Evolutionary conservation across 2,888 invertebrate genomes (phyloP).

Genomic region (Cactoblastis cactorum): DNA sequence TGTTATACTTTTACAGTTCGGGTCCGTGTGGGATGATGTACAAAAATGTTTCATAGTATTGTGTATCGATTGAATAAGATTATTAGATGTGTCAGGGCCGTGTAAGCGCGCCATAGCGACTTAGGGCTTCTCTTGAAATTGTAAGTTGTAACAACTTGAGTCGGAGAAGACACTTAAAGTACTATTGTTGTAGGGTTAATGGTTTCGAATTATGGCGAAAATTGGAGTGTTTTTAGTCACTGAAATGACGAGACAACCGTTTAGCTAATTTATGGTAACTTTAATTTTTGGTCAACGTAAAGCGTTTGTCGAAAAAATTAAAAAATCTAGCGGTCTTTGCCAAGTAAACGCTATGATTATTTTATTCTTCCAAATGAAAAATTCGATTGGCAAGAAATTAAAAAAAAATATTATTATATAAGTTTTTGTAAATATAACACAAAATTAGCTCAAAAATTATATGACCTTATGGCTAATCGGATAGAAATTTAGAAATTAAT

Average conservation of each 20-base stretch:
- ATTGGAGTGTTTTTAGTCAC: slow-evolving; percentile 33
- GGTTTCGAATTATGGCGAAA: slow-evolving; percentile 35
- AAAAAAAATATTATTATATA: background rate
- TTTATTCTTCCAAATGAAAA: background rate
- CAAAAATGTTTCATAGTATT: slow-evolving; percentile 73
- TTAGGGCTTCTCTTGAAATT: slow-evolving; percentile 62
- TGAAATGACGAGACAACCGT: slow-evolving; percentile 27
- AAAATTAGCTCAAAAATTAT: slow-evolving; percentile 9
- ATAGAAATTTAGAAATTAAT: slow-evolving; percentile 4
- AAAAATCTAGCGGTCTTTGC: background rate
- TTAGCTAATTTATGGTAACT: slow-evolving; percentile 2
- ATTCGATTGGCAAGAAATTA: slow-evolving; percentile 3
- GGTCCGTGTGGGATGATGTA: slow-evolving; percentile 58
- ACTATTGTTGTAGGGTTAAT: slow-evolving; percentile 69
- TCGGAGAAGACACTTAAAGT: slow-evolving; percentile 75
- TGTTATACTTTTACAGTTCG: slow-evolving; percentile 69
- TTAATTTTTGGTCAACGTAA: slow-evolving; percentile 5
- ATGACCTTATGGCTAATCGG: slow-evolving; percentile 5
- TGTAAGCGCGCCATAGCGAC: slow-evolving; percentile 39
- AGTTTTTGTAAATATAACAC: slow-evolving; percentile 13
- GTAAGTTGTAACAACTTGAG: slow-evolving; percentile 59
- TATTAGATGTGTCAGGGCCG: slow-evolving; percentile 53
- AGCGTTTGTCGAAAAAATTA: background rate
- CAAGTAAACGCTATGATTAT: background rate
- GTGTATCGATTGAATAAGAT: slow-evolving; percentile 66